Evolutionary conservation across 2,113 vertebrate genomes (phyloP), one percentile per base, ranked within the genome.

Genomic region (Oryzias javanicus): DNA sequence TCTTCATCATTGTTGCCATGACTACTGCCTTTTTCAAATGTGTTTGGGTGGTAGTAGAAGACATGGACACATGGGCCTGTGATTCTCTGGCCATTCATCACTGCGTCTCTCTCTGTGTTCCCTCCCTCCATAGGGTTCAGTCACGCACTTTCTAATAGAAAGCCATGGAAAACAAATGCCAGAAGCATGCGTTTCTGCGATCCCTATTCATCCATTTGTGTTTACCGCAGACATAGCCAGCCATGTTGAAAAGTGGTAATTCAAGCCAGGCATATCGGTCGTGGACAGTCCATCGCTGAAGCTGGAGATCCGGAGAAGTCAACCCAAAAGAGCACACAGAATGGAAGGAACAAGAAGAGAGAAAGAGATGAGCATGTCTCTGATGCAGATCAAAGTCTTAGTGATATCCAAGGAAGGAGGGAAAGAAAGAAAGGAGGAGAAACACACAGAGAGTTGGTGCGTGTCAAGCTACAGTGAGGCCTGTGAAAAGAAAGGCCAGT

Each of bases 351-450:
- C 55, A 81, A 71, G 63, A 82, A 75, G 78, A 73, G 59, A 61
- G 53, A 56, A 68, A 57, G 54, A 56, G 74, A 60, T 76, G 80
- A 66, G 70, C 49, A 64, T 78, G 73, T 60, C 62, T 81, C 72
- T 78, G 72, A 83, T 82, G 74, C 68, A 76, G 87, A 90, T 90
- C 86, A 90, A 86, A 91, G 88, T 65, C 48, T 60, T 25, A 73
- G 72, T 75, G 81, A 79, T 72, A 80, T 62, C 74, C 54, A 79
- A 74, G 76, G 72, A 85, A 65, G 48, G 42, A 64, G 52, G 60
- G 60, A 57, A 60, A 35, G 68, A 67, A 61, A 74, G 57, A 79
- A 63, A 71, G 60, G 57, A 60, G 48, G 74, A 71, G 62, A 72
- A 68, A 77, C n/a, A 18, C 29, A 59, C 29, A 51, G 16, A 20